Percentiles rank a stretch among this genome's conserved stretches.
phyloP scores from a whole-genome alignment of 2,888 invertebrate genomes.

The Noctua pronuba region DNA sequence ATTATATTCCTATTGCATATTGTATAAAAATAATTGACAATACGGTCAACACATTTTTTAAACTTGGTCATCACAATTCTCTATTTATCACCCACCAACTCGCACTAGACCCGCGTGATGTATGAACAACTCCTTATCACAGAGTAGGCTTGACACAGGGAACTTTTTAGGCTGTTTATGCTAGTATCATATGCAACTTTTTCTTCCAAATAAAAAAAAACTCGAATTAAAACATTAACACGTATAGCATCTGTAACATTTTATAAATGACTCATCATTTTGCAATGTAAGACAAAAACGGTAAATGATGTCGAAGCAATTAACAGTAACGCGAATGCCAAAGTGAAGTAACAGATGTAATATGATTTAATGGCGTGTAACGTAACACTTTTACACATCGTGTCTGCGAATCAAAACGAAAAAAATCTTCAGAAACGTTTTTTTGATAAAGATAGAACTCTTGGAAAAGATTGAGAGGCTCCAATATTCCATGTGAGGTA shows the following conservation, averaged over 20 bases:
- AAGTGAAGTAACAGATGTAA: conserved; percentile 37
- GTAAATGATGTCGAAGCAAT: conserved; percentile 51
- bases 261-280: conserved; percentile 32
- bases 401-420: not conserved
- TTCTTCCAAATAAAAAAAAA: not conserved
- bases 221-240: conserved; percentile 13
- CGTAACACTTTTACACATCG: conserved; percentile 31
- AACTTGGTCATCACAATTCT: not conserved
- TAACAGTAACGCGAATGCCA: conserved; percentile 37
- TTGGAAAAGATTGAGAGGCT: not conserved
- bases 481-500: too few relatives aligned
- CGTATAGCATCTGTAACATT: conserved; percentile 23
- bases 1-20: not conserved
- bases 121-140: too few relatives aligned
- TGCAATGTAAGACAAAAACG: conserved; percentile 31
- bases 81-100: not conserved
- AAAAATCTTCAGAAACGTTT: not conserved
- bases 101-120: too few relatives aligned
- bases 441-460: not conserved
- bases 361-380: conserved; percentile 50
- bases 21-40: not conserved
- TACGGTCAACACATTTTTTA: not conserved
- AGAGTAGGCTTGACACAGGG: too few relatives aligned
- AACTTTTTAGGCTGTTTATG: too few relatives aligned
- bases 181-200: not conserved